Conservation (phyloP, 1,140 invertebrate species). For the Aphidius gifuensis region DNA sequence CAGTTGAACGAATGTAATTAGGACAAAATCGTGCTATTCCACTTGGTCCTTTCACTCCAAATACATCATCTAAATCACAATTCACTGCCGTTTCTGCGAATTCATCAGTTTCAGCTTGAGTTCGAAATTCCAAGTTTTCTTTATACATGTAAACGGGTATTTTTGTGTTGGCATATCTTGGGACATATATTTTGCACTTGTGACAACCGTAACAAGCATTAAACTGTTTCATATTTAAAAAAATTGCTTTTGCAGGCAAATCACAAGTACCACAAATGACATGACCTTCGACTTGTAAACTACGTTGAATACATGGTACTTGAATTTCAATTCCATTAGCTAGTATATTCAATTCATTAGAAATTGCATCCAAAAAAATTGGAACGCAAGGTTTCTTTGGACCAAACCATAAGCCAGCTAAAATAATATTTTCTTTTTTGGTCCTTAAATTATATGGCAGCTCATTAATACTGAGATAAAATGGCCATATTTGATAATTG, state of each 20-base stretch:
- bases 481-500: constrained; percentile 20
- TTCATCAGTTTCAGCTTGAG: neutral
- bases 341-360: neutral
- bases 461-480: constrained; percentile 20
- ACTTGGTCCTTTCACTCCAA: no score
- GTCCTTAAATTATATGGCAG: constrained; percentile 8
- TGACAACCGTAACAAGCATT: constrained; percentile 3
- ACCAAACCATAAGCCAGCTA: constrained; percentile 26
- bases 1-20: no score
- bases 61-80: no score
- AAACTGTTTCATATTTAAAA: constrained; percentile 8
- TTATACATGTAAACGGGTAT: neutral
- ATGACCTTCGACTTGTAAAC: neutral
- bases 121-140: neutral
- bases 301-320: neutral
- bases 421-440: constrained; percentile 16
- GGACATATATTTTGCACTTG: neutral
- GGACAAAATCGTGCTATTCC: no score
- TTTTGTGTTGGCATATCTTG: neutral
- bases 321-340: constrained; percentile 9
- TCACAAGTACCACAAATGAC: constrained; percentile 13
- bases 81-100: no score
- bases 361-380: constrained; percentile 5
- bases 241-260: constrained; percentile 12
- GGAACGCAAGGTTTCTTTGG: constrained; percentile 1